A percentile compares a stretch with the other conserved stretches of the same genome.
phyloP scores from a whole-genome alignment of 2,888 invertebrate species.

The Parochlus steinenii region DNA sequence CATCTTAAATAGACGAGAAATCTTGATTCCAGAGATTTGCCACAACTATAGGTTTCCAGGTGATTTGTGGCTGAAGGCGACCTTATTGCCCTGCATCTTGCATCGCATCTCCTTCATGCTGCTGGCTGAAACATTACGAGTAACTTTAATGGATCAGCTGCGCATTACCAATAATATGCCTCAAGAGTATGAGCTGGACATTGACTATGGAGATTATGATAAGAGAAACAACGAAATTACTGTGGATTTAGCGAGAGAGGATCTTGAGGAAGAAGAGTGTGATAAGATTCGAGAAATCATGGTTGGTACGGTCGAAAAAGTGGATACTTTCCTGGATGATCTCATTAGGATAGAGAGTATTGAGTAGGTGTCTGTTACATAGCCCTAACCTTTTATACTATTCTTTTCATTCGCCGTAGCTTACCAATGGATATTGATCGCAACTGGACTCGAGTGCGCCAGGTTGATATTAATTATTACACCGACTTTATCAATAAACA shows the following conservation, averaged over 20 bases:
- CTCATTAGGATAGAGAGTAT: too few relatives aligned
- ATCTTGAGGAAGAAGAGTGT: too few relatives aligned
- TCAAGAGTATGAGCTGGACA: slow-evolving; percentile 7
- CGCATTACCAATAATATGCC: slow-evolving; percentile 20
- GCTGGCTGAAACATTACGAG: slow-evolving; percentile 25
- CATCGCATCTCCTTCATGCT: slow-evolving; percentile 40
- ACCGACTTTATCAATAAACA: slow-evolving; percentile 45
- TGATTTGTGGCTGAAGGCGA: slow-evolving; percentile 70
- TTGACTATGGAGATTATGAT: slow-evolving; percentile 10
- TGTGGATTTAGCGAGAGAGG: background rate
- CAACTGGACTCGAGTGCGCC: slow-evolving; percentile 36
- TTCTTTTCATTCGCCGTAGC: too few relatives aligned
- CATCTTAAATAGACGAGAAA: slow-evolving; percentile 35
- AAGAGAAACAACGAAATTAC: too few relatives aligned
- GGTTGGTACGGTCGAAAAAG: too few relatives aligned
- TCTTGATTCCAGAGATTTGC: slow-evolving; percentile 79
- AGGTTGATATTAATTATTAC: slow-evolving; percentile 55
- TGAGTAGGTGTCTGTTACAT: too few relatives aligned
- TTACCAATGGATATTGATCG: slow-evolving; percentile 47
- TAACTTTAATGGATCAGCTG: slow-evolving; percentile 31
- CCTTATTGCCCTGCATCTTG: slow-evolving; percentile 66
- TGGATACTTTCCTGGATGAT: too few relatives aligned
- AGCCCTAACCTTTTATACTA: too few relatives aligned
- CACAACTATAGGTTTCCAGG: slow-evolving; percentile 52
- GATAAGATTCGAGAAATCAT: too few relatives aligned